A percentile compares a stretch with the other conserved stretches of the same genome.
Evolutionary conservation across 2,888 invertebrate genomes (phyloP).

Genomic region (Acrocyrtus sp.): DNA sequence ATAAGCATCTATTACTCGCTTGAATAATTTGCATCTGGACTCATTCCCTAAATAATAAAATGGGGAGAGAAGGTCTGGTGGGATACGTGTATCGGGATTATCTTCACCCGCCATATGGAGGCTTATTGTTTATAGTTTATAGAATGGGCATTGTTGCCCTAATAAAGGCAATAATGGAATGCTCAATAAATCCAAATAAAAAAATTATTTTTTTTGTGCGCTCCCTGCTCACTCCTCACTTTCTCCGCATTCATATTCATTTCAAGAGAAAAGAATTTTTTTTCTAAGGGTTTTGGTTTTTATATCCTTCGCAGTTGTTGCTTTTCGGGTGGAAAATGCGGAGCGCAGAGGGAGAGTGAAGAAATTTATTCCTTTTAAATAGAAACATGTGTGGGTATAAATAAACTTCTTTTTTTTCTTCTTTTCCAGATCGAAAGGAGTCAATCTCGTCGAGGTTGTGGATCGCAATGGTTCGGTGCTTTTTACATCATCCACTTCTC

Average conservation of each 20-base stretch:
- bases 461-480: constrained; percentile 61
- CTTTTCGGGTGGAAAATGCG: too few relatives aligned
- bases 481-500: constrained; percentile 55
- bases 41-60: not conserved
- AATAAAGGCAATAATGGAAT: not conserved
- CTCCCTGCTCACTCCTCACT: too few relatives aligned
- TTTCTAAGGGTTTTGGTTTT: too few relatives aligned
- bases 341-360: not conserved
- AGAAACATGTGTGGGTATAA: not conserved
- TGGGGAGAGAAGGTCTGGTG: too few relatives aligned
- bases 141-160: too few relatives aligned
- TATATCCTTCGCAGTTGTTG: too few relatives aligned
- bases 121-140: not conserved
- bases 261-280: too few relatives aligned
- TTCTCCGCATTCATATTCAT: too few relatives aligned
- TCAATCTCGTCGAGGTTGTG: constrained; percentile 59
- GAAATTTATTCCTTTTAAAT: not conserved
- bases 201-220: not conserved
- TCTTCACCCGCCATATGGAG: not conserved
- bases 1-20: constrained; percentile 27
- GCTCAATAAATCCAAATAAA: not conserved
- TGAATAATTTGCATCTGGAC: constrained; percentile 25
- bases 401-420: constrained; percentile 13
- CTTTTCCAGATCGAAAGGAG: constrained; percentile 52
- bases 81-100: too few relatives aligned